Conservation (phyloP, 2,888 invertebrate genomes). For the Dynastes tityus region DNA sequence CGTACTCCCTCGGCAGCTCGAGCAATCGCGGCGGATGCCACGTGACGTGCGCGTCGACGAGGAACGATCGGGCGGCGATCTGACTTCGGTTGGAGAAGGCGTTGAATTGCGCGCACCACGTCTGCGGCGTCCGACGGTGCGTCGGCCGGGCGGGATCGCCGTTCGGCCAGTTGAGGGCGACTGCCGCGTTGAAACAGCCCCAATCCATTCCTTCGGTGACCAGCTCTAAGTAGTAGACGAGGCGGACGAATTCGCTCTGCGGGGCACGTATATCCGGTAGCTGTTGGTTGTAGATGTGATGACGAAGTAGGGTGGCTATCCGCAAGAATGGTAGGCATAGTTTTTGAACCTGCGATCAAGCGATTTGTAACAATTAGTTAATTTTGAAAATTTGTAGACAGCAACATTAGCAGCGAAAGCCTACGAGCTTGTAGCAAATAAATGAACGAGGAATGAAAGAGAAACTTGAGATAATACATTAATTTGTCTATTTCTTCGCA, state of each 20-base stretch:
- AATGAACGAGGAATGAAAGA: too few species aligned
- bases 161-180: conserved; percentile 76
- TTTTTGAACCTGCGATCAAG: conserved; percentile 77
- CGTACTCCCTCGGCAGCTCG: conserved; percentile 91
- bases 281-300: conserved; percentile 85
- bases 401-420: too few species aligned
- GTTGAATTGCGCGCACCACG: conserved; percentile 82
- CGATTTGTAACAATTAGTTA: neutral
- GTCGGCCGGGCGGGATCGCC: conserved; percentile 60
- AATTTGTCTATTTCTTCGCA: too few species aligned
- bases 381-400: too few species aligned
- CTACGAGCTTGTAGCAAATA: too few species aligned
- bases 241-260: conserved; percentile 83
- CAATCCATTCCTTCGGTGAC: conserved; percentile 79
- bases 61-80: conserved; percentile 78
- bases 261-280: conserved; percentile 79
- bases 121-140: conserved; percentile 68
- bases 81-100: conserved; percentile 74
- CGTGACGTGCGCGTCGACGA: conserved; percentile 82
- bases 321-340: conserved; percentile 89
- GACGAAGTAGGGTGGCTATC: conserved; percentile 82
- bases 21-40: conserved; percentile 90
- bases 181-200: conserved; percentile 78
- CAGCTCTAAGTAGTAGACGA: conserved; percentile 86
- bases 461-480: too few species aligned